Conservation (phyloP, 1,140 invertebrate genomes). For the Teleogryllus occipitalis region DNA sequence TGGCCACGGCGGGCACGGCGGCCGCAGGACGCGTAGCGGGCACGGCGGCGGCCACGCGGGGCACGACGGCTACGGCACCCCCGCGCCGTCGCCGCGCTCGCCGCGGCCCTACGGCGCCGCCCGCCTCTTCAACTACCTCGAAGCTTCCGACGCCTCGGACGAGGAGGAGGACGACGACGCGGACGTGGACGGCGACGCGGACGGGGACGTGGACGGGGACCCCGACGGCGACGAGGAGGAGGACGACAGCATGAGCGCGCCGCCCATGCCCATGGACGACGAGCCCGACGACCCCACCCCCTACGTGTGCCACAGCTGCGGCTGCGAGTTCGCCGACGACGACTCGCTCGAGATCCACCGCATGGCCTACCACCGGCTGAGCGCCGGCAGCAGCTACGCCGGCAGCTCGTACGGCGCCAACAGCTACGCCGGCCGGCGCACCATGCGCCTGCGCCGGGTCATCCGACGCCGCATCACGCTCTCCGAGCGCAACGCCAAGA, state of each 20-base stretch:
- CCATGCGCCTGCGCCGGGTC: not conserved
- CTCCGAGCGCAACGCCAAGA: constrained; percentile 33
- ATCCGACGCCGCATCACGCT: constrained; percentile 1
- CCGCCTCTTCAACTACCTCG: constrained; percentile 48
- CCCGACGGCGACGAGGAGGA: not conserved
- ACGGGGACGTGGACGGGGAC: constrained; percentile 25
- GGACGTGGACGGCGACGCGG: constrained; percentile 28
- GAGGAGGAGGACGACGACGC: constrained; percentile 42
- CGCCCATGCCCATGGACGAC: not conserved
- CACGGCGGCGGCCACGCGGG: not conserved
- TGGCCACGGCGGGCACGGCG: not conserved
- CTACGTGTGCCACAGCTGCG: constrained; percentile 43
- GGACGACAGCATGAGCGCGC: not conserved
- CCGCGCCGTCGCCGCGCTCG: not conserved
- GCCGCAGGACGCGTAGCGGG: not conserved
- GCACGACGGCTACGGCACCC: constrained; percentile 22
- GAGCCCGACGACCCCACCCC: constrained; percentile 30
- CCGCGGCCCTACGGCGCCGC: constrained; percentile 45
- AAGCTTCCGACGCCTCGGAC: constrained; percentile 48
- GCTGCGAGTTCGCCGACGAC: constrained; percentile 44
- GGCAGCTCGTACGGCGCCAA: not conserved
- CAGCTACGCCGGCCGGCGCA: not conserved
- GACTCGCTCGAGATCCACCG: constrained; percentile 40
- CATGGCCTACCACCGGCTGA: constrained; percentile 34
- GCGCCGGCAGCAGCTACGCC: constrained; percentile 10